Base-by-base conservation (phyloP, 2,888 invertebrate species). In the Drosophila gaucha region DNA sequence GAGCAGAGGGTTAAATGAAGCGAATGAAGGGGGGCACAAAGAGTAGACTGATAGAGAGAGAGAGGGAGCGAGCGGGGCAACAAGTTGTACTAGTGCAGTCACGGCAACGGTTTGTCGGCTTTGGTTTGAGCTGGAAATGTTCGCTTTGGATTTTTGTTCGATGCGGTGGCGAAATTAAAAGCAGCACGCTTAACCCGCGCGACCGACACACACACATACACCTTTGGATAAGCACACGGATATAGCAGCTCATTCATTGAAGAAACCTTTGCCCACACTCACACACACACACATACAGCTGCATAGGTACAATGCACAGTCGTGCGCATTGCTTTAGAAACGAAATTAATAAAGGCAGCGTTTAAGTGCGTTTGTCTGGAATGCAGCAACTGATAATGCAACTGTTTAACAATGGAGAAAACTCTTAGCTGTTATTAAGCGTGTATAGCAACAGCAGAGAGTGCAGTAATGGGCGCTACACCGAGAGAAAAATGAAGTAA, bases 161-260 rank as follows among this genome's bases (percentile, higher is more conserved):
- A 63, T 83, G 80, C 82, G 85, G 86, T 87, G 87, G 80, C 80
- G 79, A 88, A 88, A 88, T 80, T 67, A 86, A 80, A 88, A 79
- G 83, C 84, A 78, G 63, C 68, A 63, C 71, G 67, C 74, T 78
- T 78, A 74, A 64, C 86, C 75, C 83, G 67, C 83, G 67, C 59
- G 64, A 70, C 64, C 44, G 38, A 57, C 30, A 70, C 63, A 64
- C 24, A 56, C 20, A 51, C 30, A 49, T n/a, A 65, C 33, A 56
- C 14, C 3, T 5, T 2, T 5, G 22, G 3, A 47, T 18, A 54
- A 20, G 22, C 9, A 36, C 24, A 47, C 38, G 31, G n/a, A 16
- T 41, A 41, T 28, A 56, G 54, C 60, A 18, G 71, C 35, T 62
- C 88, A 87, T 88, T 80, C 83, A 80, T 80, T 67, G 65, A 84